Evolutionary conservation across 23 tunicate species (phyloP).

Genomic region (Ascidia mentula): DNA sequence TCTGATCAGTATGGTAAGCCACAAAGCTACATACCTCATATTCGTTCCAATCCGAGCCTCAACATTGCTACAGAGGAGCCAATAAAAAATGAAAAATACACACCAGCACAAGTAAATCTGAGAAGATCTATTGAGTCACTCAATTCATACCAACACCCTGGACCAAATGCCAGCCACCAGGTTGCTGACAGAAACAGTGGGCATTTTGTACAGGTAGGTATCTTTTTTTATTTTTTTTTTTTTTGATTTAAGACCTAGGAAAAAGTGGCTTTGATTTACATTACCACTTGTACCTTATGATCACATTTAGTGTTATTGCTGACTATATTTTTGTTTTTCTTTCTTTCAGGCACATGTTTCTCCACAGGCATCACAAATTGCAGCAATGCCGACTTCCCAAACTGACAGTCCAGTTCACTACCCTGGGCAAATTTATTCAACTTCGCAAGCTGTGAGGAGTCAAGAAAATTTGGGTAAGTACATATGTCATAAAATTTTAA

Average conservation of each 20-base stretch:
- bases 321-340: no score
- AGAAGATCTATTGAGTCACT: slow-evolving; percentile 48
- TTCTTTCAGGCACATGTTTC: background rate
- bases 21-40: slow-evolving; percentile 10
- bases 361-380: background rate
- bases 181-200: slow-evolving; percentile 16
- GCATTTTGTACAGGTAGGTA: background rate
- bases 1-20: background rate
- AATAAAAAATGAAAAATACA: background rate
- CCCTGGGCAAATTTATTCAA: background rate
- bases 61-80: slow-evolving; percentile 14
- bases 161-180: slow-evolving; percentile 17
- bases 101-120: slow-evolving; percentile 27
- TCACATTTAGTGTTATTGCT: background rate
- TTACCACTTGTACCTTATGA: background rate
- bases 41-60: slow-evolving; percentile 16
- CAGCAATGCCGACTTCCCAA: background rate
- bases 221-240: no score
- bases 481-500: no score
- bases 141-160: slow-evolving; percentile 21
- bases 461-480: slow-evolving; percentile 31
- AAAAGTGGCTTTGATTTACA: no score
- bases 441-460: slow-evolving; percentile 29
- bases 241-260: background rate
- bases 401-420: background rate